Evolutionary conservation across 1,140 invertebrate genomes (phyloP), one percentile per base, ranked within the genome.

Genomic region (Sycophaga agraensis): DNA sequence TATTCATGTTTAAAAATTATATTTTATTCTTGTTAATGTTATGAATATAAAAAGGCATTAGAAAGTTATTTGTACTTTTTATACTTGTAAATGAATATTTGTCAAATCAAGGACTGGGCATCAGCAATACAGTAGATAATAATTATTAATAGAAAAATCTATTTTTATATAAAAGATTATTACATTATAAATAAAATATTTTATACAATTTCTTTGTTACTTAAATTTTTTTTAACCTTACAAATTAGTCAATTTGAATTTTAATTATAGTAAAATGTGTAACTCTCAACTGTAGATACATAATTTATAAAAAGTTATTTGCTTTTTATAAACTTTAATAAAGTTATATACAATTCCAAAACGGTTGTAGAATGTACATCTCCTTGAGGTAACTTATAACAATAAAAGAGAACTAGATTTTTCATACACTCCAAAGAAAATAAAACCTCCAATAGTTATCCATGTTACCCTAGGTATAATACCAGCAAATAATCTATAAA

Each of bases 341-440:
- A n/a, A n/a, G n/a, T n/a, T n/a, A n/a, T n/a, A n/a, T n/a, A n/a
- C n/a, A n/a, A n/a, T n/a, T n/a, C n/a, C n/a, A n/a, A n/a, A n/a
- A n/a, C n/a, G n/a, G n/a, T n/a, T n/a, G n/a, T n/a, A n/a, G n/a
- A n/a, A n/a, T n/a, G n/a, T n/a, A n/a, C n/a, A n/a, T n/a, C n/a
- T n/a, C n/a, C n/a, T n/a, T n/a, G n/a, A n/a, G n/a, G n/a, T n/a
- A n/a, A n/a, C n/a, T n/a, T n/a, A n/a, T n/a, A n/a, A n/a, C 14
- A 17, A 22, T 34, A 63, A 53, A 21, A 74, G 48, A 60, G 70
- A 67, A 70, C 75, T 82, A n/a, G 81, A 76, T 70, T 85, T 73
- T 71, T 92, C 96, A 76, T 97, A 98, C 16, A 89, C 87, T 17
- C 97, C 96, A 74, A 99, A 94, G 77, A 97, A 99, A 55, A 99